Conservation (phyloP, 2,888 invertebrate species). For the Pogonocherus hispidulus region DNA sequence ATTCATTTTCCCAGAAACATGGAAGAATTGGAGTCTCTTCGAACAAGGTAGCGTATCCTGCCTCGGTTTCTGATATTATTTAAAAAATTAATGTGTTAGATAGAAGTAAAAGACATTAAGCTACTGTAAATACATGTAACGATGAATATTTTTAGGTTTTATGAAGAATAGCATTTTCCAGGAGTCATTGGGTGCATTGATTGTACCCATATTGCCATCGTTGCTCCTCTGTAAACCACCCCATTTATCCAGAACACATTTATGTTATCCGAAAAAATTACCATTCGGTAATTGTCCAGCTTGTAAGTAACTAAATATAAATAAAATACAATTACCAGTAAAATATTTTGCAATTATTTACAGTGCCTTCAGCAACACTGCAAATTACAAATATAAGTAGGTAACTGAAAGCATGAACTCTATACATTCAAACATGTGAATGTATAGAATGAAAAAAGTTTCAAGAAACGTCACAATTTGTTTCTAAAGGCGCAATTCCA, state of each 20-base stretch:
- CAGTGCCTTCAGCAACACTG: background rate
- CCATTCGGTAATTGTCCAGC: conserved; percentile 36
- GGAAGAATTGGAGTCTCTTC: background rate
- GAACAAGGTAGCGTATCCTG: background rate
- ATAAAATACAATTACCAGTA: too few relatives aligned
- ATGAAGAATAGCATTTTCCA: conserved; percentile 31
- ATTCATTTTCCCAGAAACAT: too few relatives aligned
- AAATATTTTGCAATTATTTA: too few relatives aligned
- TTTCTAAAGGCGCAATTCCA: too few relatives aligned
- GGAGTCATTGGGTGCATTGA: too few relatives aligned
- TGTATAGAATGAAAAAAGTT: background rate
- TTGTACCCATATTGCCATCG: conserved; percentile 40
- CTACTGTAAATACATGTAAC: too few relatives aligned
- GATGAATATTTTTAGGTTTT: conserved; percentile 31
- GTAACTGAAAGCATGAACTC: too few relatives aligned
- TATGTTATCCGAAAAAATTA: conserved; percentile 34
- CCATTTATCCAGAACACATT: background rate
- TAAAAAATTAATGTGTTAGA: too few relatives aligned
- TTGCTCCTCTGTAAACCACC: background rate
- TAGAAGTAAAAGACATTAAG: too few relatives aligned
- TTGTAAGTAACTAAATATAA: conserved; percentile 22
- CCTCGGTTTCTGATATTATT: too few relatives aligned
- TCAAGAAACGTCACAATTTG: conserved; percentile 9
- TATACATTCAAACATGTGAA: too few relatives aligned
- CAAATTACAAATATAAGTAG: too few relatives aligned